Percentiles rank a stretch among this genome's conserved stretches.
These are phyloP conservation scores for Acanthosepion esculentum DNA, from an alignment of 2,888 invertebrate genomes.

Conservation along the genomic window DNA sequence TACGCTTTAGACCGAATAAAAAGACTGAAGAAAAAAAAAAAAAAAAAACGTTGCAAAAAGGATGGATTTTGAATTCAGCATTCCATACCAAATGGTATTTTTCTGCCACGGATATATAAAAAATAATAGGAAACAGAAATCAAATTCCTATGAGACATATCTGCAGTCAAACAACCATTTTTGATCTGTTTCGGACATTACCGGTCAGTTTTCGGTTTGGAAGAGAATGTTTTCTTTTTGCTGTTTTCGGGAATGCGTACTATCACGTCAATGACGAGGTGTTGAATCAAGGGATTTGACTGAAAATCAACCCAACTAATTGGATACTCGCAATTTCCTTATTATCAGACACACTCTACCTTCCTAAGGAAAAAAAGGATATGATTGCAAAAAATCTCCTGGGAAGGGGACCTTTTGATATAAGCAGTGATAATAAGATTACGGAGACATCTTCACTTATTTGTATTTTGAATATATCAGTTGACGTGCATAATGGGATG, in stretches of 20 bases:
- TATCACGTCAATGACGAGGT: not conserved
- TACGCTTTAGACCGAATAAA: not conserved
- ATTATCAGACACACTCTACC: not conserved
- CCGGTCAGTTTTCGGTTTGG: not conserved
- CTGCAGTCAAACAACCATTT: not conserved
- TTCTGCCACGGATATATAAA: not conserved
- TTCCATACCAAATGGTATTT: not conserved
- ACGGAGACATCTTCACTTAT: too few species aligned
- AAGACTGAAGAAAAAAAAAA: not conserved
- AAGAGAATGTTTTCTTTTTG: not conserved
- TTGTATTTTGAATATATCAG: too few species aligned
- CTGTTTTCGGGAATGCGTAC: not conserved
- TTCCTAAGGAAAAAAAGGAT: not conserved
- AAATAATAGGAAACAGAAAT: not conserved
- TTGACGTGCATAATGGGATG: too few species aligned
- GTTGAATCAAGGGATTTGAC: too few species aligned
- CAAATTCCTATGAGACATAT: not conserved
- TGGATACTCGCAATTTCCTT: not conserved
- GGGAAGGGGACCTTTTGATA: too few species aligned
- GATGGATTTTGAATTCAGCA: not conserved
- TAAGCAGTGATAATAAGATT: too few species aligned
- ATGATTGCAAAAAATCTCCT: too few species aligned
- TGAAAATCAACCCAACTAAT: not conserved
- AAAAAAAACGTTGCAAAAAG: not conserved
- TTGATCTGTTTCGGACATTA: not conserved